Conservation (phyloP, 2,797 vertebrate genomes). For the Peromyscus aztecus region DNA sequence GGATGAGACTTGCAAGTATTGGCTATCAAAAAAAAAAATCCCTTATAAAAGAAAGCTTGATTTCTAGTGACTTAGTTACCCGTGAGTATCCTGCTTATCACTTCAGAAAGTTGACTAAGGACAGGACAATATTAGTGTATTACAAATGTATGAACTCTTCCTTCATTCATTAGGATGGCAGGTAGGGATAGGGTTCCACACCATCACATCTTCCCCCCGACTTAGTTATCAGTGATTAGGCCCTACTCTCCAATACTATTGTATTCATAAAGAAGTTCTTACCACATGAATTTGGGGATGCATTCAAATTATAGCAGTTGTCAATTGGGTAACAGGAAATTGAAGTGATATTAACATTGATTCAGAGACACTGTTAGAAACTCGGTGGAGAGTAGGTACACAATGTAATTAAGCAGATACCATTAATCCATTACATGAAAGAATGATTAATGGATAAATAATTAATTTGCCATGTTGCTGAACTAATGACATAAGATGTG, state of each 20-base stretch:
- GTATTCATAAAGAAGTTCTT: background rate
- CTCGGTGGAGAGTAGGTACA: background rate
- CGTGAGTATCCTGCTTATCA: conserved; percentile 37
- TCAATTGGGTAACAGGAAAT: background rate
- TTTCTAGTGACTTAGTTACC: background rate
- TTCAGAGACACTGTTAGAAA: background rate
- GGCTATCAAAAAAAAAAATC: background rate
- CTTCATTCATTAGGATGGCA: background rate
- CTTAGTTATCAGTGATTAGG: too few relatives aligned
- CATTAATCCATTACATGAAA: background rate
- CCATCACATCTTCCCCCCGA: background rate
- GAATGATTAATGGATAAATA: background rate
- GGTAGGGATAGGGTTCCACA: accelerated
- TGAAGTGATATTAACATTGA: background rate
- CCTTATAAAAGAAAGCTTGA: background rate
- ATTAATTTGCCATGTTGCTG: background rate
- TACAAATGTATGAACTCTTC: background rate
- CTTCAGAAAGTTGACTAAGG: background rate
- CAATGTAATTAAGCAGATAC: background rate
- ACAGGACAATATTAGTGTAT: background rate
- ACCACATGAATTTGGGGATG: background rate
- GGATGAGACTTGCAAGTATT: background rate
- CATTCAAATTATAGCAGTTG: background rate
- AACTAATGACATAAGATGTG: background rate
- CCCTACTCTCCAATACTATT: background rate